Conservation (phyloP, 2,113 vertebrate genomes). For the Naja naja region DNA sequence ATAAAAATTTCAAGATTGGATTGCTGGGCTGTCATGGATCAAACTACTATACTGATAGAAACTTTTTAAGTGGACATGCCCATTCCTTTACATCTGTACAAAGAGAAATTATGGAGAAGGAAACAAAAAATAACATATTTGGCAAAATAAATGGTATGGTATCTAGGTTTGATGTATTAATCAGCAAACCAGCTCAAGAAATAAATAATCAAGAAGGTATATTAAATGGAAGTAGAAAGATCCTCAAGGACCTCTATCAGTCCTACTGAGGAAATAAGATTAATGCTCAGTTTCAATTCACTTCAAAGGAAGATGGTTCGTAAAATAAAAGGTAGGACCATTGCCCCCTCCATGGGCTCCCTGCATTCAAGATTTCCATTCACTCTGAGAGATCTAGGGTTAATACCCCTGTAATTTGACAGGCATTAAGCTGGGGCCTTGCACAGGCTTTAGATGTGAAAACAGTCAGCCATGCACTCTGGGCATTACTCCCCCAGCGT, state of each 20-base stretch:
- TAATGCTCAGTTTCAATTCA: not conserved
- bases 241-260: rapidly evolving
- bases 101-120: not conserved
- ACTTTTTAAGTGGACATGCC: not conserved
- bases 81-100: not conserved
- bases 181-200: not conserved
- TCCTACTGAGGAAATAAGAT: constrained; percentile 1
- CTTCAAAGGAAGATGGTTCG: not conserved
- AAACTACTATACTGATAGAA: not conserved
- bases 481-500: constrained; percentile 38
- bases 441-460: constrained; percentile 12
- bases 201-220: not conserved
- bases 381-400: not conserved
- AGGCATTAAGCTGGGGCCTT: not conserved
- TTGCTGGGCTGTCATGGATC: too few relatives aligned
- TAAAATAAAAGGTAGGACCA: not conserved
- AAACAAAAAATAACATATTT: not conserved
- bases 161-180: not conserved
- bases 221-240: not conserved
- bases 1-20: too few relatives aligned
- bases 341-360: not conserved
- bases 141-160: not conserved
- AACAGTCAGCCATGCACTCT: constrained; percentile 10
- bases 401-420: not conserved
- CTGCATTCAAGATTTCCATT: not conserved